A percentile compares a stretch with the other conserved stretches of the same genome.
Evolutionary conservation across 2,113 vertebrate species (phyloP).

Genomic region (Pachyramphus minor): DNA sequence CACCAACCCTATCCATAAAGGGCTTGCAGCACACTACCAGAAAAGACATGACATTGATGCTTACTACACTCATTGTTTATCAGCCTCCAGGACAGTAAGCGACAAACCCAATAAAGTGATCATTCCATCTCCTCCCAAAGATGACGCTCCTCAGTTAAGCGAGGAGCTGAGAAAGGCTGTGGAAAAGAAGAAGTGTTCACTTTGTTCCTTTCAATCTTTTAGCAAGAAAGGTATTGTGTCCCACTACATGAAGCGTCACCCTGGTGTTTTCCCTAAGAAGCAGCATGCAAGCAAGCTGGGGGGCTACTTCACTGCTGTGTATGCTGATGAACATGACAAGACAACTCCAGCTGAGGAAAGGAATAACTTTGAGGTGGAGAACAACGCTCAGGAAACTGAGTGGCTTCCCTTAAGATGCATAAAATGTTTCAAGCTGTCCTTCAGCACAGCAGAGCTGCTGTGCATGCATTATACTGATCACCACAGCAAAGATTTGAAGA

Average conservation of each 20-base stretch:
- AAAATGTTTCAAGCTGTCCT: slow-evolving; percentile 89
- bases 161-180: slow-evolving; percentile 88
- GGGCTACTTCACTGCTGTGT: slow-evolving; percentile 90
- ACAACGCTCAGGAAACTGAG: slow-evolving; percentile 73
- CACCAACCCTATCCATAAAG: slow-evolving; percentile 93
- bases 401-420: slow-evolving; percentile 90
- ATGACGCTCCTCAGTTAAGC: slow-evolving; percentile 79
- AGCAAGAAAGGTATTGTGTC: slow-evolving; percentile 94
- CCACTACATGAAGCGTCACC: slow-evolving; percentile 94
- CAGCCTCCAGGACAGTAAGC: slow-evolving; percentile 83
- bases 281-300: slow-evolving; percentile 88
- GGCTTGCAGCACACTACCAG: slow-evolving; percentile 95
- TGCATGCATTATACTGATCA: slow-evolving; percentile 92
- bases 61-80: slow-evolving; percentile 93
- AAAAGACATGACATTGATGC: slow-evolving; percentile 94
- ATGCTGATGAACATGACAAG: slow-evolving; percentile 79
- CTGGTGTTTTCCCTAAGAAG: slow-evolving; percentile 93
- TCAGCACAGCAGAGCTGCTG: slow-evolving; percentile 82
- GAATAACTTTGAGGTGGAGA: slow-evolving; percentile 74
- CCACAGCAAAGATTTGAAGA: slow-evolving; percentile 86
- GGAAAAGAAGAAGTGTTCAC: slow-evolving; percentile 86
- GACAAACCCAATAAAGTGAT: slow-evolving; percentile 85
- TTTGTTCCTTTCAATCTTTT: slow-evolving; percentile 90
- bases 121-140: slow-evolving; percentile 75
- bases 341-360: slow-evolving; percentile 16